These are phyloP conservation scores for Cryptotermes secundus DNA, from an alignment of 1,140 invertebrate genomes.

Conservation along the genomic window DNA sequence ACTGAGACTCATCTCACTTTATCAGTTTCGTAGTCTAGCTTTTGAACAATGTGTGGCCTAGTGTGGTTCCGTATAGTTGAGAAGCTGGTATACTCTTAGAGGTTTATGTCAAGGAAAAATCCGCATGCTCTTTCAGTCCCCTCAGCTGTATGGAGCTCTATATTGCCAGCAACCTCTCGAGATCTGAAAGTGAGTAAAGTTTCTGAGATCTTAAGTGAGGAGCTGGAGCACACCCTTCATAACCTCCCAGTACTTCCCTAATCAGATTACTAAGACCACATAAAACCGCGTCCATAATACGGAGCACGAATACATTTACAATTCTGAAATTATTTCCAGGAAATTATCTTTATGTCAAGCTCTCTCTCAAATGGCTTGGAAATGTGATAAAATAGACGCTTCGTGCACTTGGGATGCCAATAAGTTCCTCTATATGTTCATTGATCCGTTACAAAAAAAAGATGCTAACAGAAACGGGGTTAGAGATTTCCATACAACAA, in stretches of 20 bases:
- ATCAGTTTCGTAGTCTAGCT: neutral
- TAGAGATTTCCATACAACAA: too few relatives aligned
- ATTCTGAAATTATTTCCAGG: neutral
- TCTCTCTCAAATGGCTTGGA: neutral
- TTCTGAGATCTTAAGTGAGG: neutral
- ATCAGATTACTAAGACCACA: neutral
- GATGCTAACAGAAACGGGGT: too few relatives aligned
- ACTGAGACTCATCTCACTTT: too few relatives aligned
- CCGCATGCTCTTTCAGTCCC: neutral
- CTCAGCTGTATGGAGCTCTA: neutral
- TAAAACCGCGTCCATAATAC: neutral
- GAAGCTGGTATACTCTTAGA: neutral
- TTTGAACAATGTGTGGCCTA: neutral
- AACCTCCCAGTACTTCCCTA: neutral
- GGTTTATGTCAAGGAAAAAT: neutral
- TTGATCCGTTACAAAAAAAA: too few relatives aligned
- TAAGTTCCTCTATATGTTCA: too few relatives aligned
- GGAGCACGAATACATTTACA: neutral
- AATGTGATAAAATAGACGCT: neutral
- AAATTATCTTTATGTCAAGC: neutral
- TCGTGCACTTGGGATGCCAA: neutral
- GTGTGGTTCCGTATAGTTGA: neutral
- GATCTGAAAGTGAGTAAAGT: neutral
- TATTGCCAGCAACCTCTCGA: neutral
- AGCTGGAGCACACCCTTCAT: neutral